Percentiles rank a stretch among this genome's conserved stretches.
These are phyloP conservation scores for Antheraea yamamai DNA, from an alignment of 2,888 invertebrate species.

Conservation along the genomic window DNA sequence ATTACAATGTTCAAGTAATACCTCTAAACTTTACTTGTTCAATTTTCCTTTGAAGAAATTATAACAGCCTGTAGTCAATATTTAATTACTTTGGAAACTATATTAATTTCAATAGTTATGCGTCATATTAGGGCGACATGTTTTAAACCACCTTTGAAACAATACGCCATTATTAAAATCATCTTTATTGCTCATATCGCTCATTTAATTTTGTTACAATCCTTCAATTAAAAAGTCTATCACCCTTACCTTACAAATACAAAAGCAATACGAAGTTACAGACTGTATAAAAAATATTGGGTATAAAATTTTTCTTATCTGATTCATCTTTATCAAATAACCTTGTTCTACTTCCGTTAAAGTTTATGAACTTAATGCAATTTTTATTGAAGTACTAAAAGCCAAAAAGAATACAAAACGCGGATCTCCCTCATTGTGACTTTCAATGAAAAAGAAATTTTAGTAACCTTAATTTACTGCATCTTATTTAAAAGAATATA, in stretches of 20 bases:
- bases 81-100: not conserved
- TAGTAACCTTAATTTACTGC: not conserved
- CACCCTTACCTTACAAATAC: too few relatives aligned
- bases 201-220: too few relatives aligned
- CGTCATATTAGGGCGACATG: not conserved
- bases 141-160: not conserved
- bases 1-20: not conserved
- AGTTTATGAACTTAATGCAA: not conserved
- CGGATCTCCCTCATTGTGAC: not conserved
- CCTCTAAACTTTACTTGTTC: not conserved
- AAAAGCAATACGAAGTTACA: too few relatives aligned
- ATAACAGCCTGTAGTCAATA: not conserved
- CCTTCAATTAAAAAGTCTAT: too few relatives aligned
- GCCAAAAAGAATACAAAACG: not conserved
- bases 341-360: not conserved
- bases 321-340: too few relatives aligned
- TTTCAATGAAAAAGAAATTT: not conserved
- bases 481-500: constrained; percentile 38
- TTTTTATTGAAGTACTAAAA: not conserved
- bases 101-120: not conserved
- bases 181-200: too few relatives aligned
- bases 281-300: too few relatives aligned
- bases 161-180: too few relatives aligned
- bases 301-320: too few relatives aligned
- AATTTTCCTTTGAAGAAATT: not conserved